These are phyloP conservation scores for Brachionus paranguensis DNA, from an alignment of 1,140 invertebrate genomes.

Conservation along the genomic window DNA sequence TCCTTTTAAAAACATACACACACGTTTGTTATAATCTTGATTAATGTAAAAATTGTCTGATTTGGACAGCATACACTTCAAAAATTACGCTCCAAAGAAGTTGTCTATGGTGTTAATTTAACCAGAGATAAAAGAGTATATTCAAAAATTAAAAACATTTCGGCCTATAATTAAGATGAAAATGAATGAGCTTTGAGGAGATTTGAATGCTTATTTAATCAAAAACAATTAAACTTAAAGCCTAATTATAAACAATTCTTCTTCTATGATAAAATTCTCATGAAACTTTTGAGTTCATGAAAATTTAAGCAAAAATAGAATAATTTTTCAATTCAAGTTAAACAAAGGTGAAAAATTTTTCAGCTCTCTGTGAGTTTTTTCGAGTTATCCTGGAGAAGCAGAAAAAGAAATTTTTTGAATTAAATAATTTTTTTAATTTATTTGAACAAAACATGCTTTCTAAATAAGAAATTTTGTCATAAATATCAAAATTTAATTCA, in stretches of 20 bases:
- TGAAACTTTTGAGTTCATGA: neutral
- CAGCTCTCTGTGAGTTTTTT: too few species aligned
- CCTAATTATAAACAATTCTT: neutral
- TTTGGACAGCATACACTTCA: neutral
- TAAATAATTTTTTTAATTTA: too few species aligned
- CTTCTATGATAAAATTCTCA: neutral
- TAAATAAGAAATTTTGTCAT: neutral
- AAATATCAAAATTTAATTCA: neutral
- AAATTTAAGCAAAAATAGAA: neutral
- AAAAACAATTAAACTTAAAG: neutral
- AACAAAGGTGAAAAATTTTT: neutral
- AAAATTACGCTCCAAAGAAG: neutral
- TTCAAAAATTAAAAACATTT: neutral
- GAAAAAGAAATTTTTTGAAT: neutral
- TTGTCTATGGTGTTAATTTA: neutral
- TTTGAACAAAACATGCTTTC: neutral
- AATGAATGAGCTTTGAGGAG: neutral
- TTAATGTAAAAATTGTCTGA: neutral
- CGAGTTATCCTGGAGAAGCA: neutral
- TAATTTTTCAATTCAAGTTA: neutral
- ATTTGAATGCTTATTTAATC: neutral
- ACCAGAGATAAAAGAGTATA: neutral
- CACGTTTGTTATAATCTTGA: neutral
- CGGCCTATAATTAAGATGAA: neutral
- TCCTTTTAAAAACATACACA: neutral